Percentiles rank a stretch among this genome's conserved stretches.
Conservation (phyloP, 2,888 invertebrate species). For the Galerucella calmariensis region DNA sequence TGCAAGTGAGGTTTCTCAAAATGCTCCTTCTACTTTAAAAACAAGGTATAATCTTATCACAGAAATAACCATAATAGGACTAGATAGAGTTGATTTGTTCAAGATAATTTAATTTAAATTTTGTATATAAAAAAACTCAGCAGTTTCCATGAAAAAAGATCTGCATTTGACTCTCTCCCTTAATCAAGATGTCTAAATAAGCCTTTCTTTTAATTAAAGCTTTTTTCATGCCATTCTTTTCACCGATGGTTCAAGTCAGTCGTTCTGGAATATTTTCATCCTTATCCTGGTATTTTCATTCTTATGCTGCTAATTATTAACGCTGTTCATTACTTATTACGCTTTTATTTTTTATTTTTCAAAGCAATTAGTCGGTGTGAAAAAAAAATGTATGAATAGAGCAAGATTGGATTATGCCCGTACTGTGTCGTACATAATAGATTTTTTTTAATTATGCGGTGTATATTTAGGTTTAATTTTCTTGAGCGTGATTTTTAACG, state of each 20-base stretch:
- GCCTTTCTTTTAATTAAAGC: slow-evolving; percentile 48
- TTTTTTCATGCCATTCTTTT: slow-evolving; percentile 40
- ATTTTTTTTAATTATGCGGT: slow-evolving; percentile 28
- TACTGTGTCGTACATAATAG: slow-evolving; percentile 25
- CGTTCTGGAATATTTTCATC: slow-evolving; percentile 37
- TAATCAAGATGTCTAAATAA: slow-evolving; percentile 53
- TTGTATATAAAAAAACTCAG: neutral
- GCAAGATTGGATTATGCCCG: slow-evolving; percentile 30
- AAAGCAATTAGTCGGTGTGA: slow-evolving; percentile 41
- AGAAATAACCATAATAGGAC: too few relatives aligned
- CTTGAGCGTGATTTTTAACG: slow-evolving; percentile 1
- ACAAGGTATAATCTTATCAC: too few relatives aligned
- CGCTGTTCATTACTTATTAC: slow-evolving; percentile 42
- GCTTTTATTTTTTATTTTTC: slow-evolving; percentile 37
- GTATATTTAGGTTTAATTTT: slow-evolving; percentile 30
- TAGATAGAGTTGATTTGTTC: neutral
- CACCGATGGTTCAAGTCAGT: slow-evolving; percentile 36
- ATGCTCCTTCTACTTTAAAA: too few relatives aligned
- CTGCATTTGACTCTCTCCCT: slow-evolving; percentile 54
- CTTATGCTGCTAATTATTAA: slow-evolving; percentile 42
- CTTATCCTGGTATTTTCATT: slow-evolving; percentile 38
- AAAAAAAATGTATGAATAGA: slow-evolving; percentile 29
- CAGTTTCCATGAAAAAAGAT: slow-evolving; percentile 17
- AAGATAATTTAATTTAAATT: neutral
- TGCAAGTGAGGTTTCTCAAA: too few relatives aligned